These are phyloP conservation scores for Spinibarbus caldwelli DNA, from an alignment of 2,797 vertebrate genomes.

Conservation along the genomic window DNA sequence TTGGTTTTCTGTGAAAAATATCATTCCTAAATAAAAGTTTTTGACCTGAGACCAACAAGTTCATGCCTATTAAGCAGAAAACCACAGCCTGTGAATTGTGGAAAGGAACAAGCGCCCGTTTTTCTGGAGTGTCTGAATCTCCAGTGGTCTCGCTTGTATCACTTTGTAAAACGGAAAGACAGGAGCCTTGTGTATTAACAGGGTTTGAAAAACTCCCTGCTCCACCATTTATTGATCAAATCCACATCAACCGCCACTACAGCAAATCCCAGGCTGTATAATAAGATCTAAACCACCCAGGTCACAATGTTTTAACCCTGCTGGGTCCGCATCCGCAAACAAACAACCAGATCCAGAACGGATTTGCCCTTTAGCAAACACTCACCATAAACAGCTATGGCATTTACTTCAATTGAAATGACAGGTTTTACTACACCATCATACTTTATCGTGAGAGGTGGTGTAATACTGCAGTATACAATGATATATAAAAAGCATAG, in stretches of 20 bases:
- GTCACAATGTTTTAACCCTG: constrained; percentile 16
- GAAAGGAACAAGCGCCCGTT: not conserved
- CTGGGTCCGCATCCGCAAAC: not conserved
- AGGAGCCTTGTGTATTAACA: constrained; percentile 18
- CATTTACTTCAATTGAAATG: not conserved
- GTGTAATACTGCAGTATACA: not conserved
- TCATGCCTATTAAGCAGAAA: constrained; percentile 10
- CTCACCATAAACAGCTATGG: not conserved
- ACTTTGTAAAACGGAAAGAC: not conserved
- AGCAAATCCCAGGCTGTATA: constrained; percentile 15
- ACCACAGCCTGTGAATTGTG: not conserved
- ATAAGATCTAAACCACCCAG: constrained; percentile 20
- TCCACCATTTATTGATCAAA: constrained; percentile 43
- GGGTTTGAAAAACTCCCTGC: constrained; percentile 9
- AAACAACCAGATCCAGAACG: not conserved
- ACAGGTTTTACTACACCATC: not conserved
- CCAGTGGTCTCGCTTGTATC: not conserved
- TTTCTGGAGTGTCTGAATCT: not conserved
- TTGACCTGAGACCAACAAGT: constrained; percentile 3
- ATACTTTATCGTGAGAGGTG: not conserved
- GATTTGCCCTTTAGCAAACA: not conserved
- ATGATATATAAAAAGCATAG: not conserved
- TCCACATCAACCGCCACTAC: not conserved
- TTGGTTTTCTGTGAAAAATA: not conserved
- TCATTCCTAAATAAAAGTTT: not conserved